Conservation (phyloP, 2,888 invertebrate species). For the Nudaria mundana region DNA sequence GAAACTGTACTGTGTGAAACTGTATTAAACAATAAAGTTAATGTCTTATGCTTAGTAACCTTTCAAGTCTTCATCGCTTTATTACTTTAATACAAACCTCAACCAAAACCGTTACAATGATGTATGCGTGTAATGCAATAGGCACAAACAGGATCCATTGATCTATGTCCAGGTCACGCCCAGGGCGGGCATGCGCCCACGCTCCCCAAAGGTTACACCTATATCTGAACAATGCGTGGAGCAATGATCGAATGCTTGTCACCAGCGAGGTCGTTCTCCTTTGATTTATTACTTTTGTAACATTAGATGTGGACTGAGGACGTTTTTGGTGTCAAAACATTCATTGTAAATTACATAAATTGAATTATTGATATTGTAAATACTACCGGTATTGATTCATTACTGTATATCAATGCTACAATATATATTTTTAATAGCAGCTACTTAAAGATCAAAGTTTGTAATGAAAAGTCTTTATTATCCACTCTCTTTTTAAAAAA, state of each 20-base stretch:
- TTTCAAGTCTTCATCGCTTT: too few species aligned
- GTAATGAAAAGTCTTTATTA: too few species aligned
- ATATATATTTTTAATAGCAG: too few species aligned
- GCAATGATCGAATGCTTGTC: constrained; percentile 48
- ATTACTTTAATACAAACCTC: background rate
- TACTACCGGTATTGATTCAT: too few species aligned
- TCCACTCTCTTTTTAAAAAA: too few species aligned
- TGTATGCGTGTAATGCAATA: constrained; percentile 23
- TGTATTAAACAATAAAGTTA: too few species aligned
- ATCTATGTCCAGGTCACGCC: constrained; percentile 51
- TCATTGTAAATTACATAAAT: constrained; percentile 5
- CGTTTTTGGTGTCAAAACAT: constrained; percentile 2
- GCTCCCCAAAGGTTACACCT: constrained; percentile 52
- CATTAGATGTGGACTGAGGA: constrained; percentile 7
- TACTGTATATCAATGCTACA: too few species aligned
- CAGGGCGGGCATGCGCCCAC: constrained; percentile 50
- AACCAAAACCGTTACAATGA: constrained; percentile 3
- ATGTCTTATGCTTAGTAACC: too few species aligned
- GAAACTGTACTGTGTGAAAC: too few species aligned
- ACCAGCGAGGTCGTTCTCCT: constrained; percentile 45
- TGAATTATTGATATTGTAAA: constrained; percentile 1
- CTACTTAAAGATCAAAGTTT: too few species aligned
- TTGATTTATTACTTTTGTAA: constrained; percentile 41
- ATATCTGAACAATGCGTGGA: constrained; percentile 39
- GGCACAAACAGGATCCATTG: constrained; percentile 26